Evolutionary conservation across 1,140 invertebrate genomes (phyloP), one percentile per base, ranked within the genome.

Genomic region (Sitophilus oryzae): DNA sequence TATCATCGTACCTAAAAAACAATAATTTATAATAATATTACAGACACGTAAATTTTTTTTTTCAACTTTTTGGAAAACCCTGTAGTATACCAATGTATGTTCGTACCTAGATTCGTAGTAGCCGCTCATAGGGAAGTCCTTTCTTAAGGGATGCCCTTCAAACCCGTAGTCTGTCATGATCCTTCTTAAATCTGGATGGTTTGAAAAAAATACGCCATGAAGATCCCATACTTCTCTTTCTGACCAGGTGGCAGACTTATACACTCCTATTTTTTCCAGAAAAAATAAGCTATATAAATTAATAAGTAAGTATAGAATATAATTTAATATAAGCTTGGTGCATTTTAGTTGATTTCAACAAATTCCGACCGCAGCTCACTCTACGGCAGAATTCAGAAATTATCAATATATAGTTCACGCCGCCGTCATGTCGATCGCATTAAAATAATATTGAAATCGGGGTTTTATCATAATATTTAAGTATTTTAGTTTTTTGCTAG

Each of bases 221-320:
- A 76, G 73, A 41, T 76, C 74, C 40, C 73, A 76, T 16, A 73
- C 68, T 61, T 76, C 74, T 52, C 74, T 67, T 55, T 76, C 74
- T 10, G 65, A 63, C 68, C 68, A 73, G 34, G 73, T 67, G n/a
- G 68, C 70, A 18, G 60, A 59, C 2, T 64, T 59, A 68, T 73
- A 76, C n/a, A 75, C 44, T 3, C 56, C 62, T 21, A 59, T 68
- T 20, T 3, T 14, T 46, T 37, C 44, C 42, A 6, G 20, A 63
- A n/a, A n/a, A n/a, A n/a, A n/a, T n/a, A n/a, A n/a, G n/a, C n/a
- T n/a, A n/a, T n/a, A n/a, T n/a, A n/a, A n/a, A n/a, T n/a, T n/a
- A n/a, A n/a, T n/a, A n/a, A n/a, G n/a, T n/a, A n/a, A n/a, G n/a
- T n/a, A n/a, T n/a, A n/a, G n/a, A n/a, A n/a, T n/a, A n/a, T n/a